Base-by-base conservation (phyloP, 2,797 vertebrate species). In the Coccyzus lansbergi region DNA sequence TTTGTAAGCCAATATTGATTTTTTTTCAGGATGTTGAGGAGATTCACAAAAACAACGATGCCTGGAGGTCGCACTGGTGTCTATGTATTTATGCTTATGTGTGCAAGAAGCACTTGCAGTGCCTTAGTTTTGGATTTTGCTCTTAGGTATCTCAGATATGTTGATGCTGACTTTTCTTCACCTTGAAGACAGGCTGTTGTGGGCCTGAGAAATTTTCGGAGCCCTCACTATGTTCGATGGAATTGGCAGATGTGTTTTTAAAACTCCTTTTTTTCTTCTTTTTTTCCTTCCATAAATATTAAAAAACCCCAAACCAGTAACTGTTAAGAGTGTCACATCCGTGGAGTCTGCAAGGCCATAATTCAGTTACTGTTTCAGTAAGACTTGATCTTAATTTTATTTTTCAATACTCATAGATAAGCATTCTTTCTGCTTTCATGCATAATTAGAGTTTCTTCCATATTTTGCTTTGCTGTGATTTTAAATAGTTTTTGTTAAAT, bases 1-100 rank as follows among this genome's bases (percentile, higher is more conserved):
- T n/a, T 11, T 22, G 9, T 62, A 90, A 83, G 56, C 4, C 10
- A 48, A 2, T 62, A 20, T 5, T 38, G 2, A 16, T 0, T 2
- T 18, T 82, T 82, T 51, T 67, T 74, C 15, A 58, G 34, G 29
- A 65, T 10, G 17, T 4, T 58, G 21, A 72, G 44, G 48, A 65
- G 6, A 49, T 69, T 72, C 72, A 18, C 40, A 40, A 80, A 92
- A 48, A 63, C 72, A 79, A 33, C 22, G 2, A 25, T 83, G 7
- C 38, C 75, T 81, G 28, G 4, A 10, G 2, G 1, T 81, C 81
- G 17, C 3, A 26, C 20, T 80, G 5, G 0, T 77, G 33, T 65
- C 81, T 81, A 48, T 19, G 16, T 75, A 28, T 87, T 76, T 71
- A 25, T 84, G 5, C 42, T 80, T 40, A 42, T 7, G 21, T 64